Percentiles rank a stretch among this genome's conserved stretches.
Conservation (phyloP, 2,113 vertebrate species). For the Crocuta crocuta region DNA sequence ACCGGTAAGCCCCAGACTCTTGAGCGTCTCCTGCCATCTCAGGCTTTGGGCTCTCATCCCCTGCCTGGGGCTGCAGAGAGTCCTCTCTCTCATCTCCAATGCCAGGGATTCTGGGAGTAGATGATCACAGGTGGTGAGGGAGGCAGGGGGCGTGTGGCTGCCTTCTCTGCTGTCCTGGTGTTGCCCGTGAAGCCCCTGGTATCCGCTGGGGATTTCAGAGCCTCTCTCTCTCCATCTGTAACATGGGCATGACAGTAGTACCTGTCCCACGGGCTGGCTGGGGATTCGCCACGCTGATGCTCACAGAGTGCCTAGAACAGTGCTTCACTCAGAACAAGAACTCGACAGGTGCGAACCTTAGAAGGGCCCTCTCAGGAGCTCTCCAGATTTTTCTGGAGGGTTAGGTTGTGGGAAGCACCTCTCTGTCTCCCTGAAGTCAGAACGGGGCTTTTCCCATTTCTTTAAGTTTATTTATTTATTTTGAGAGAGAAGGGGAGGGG, state of each 20-base stretch:
- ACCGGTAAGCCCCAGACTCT: background rate
- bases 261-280: background rate
- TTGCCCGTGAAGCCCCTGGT: background rate
- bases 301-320: background rate
- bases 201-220: background rate
- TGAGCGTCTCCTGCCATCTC: background rate
- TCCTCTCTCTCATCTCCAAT: background rate
- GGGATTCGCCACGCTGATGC: fast-evolving
- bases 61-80: background rate
- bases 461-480: too few species aligned
- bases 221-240: background rate
- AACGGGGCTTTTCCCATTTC: background rate
- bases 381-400: background rate
- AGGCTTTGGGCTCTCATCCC: background rate
- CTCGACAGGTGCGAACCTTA: background rate
- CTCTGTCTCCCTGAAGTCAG: background rate
- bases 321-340: background rate
- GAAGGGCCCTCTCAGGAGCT: background rate
- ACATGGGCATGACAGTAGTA: background rate
- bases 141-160: background rate
- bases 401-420: background rate
- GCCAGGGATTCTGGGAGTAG: background rate
- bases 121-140: background rate
- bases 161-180: background rate
- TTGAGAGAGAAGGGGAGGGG: too few species aligned